Base-by-base conservation (phyloP, 2,113 vertebrate genomes). In the Pachyramphus minor region DNA sequence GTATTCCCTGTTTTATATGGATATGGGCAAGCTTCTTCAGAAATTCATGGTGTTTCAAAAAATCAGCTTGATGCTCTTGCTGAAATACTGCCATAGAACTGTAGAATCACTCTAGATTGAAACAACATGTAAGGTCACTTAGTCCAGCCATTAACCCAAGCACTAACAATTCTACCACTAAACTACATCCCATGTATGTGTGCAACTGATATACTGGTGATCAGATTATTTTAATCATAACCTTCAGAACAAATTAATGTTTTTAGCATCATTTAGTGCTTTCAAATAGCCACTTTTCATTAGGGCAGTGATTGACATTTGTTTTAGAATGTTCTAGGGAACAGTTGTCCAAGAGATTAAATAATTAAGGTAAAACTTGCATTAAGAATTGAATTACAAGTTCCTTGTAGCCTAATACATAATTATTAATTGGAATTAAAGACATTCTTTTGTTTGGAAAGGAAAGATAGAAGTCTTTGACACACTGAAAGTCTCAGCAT, bases 341-440 rank as follows among this genome's bases (percentile, higher is more conserved):
- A 72, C 59, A 93, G 64, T 63, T 96, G 82, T 94, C 53, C 47
- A 72, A 93, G n/a, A 73, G 50, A 85, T 42, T 81, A 75, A 53
- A 66, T 88, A 96, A 94, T 67, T 89, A 59, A 96, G 95, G 12
- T 72, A 94, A 92, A 94, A 91, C 66, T 53, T 88, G n/a, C 77
- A 76, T 64, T 74, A 68, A 66, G 23, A 91, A 35, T 75, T 94
- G 81, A 95, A 91, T 96, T 95, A 84, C 58, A 89, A 42, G 87
- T 90, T 79, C 42, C 82, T 35, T 96, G 27, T 71, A 90, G 76
- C 76, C 52, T 92, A 85, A 84, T 79, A 66, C 56, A 64, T 84
- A 93, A 71, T 63, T 76, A 69, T 37, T 86, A 77, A 77, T n/a
- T 49, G 33, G 12, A 94, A 88, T 10, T 59, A 27, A 93, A 80